phyloP scores from a whole-genome alignment of 2,888 invertebrate species.

The Argyresthia albistria region DNA sequence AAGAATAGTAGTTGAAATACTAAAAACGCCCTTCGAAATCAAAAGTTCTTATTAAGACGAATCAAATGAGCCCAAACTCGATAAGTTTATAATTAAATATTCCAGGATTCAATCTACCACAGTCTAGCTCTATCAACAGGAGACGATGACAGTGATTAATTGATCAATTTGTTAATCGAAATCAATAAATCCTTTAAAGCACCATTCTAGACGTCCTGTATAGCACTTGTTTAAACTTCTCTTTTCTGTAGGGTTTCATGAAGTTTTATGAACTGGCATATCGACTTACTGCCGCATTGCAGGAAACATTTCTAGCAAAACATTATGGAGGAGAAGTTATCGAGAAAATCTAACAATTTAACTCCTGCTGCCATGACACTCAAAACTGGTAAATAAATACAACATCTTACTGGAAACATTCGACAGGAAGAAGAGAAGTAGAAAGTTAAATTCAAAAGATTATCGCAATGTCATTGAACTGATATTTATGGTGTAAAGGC shows the following conservation, averaged over 20 bases:
- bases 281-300: constrained; percentile 38
- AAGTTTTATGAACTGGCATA: background rate
- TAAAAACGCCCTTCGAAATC: too few species aligned
- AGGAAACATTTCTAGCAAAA: constrained; percentile 13
- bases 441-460: too few species aligned
- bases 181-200: too few species aligned
- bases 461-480: too few species aligned
- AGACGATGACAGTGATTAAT: too few species aligned
- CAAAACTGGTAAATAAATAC: background rate
- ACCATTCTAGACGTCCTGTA: constrained; percentile 17
- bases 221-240: constrained; percentile 48
- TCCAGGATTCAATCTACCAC: too few species aligned
- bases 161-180: constrained; percentile 6
- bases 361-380: background rate
- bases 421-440: background rate
- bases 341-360: too few species aligned
- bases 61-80: too few species aligned
- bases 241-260: constrained; percentile 12
- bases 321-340: background rate
- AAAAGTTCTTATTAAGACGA: too few species aligned
- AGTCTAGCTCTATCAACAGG: too few species aligned
- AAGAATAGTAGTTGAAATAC: background rate
- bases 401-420: background rate
- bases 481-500: constrained; percentile 24
- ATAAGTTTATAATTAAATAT: too few species aligned